These are phyloP conservation scores for Nemapogon koenigi DNA, from an alignment of 2,888 invertebrate genomes.

Conservation along the genomic window DNA sequence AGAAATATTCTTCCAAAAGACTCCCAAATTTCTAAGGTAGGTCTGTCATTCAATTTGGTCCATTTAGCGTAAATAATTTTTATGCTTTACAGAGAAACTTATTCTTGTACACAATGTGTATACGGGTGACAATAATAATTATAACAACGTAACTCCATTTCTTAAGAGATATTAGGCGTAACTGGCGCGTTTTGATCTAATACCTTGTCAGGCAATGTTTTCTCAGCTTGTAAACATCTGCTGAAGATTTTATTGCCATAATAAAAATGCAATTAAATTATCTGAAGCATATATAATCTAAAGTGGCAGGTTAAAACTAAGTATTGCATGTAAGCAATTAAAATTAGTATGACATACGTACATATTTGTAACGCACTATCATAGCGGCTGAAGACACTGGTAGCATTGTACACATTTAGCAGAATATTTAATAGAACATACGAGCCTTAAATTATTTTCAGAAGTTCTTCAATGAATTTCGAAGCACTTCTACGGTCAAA, in stretches of 20 bases:
- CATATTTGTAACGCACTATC: too few species aligned
- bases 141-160: slow-evolving; percentile 30
- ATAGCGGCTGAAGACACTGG: too few species aligned
- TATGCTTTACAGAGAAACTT: slow-evolving; percentile 48
- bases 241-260: slow-evolving; percentile 25
- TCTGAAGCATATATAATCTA: slow-evolving; percentile 7
- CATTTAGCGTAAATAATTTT: slow-evolving; percentile 45
- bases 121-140: slow-evolving; percentile 52
- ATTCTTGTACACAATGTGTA: slow-evolving; percentile 15
- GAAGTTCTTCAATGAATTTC: too few species aligned
- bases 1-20: slow-evolving; percentile 18
- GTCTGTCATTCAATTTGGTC: slow-evolving; percentile 30
- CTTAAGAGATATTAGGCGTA: slow-evolving; percentile 48
- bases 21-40: slow-evolving; percentile 29
- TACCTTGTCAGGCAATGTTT: slow-evolving; percentile 44
- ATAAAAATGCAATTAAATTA: slow-evolving; percentile 19
- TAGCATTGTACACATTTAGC: too few species aligned
- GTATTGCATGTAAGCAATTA: slow-evolving; percentile 1
- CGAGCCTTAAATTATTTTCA: too few species aligned
- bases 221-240: slow-evolving; percentile 55
- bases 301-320: not conserved
- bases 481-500: too few species aligned
- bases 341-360: too few species aligned
- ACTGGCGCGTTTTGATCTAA: slow-evolving; percentile 32
- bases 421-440: too few species aligned